phyloP scores from a whole-genome alignment of 2,113 vertebrate genomes.

The Prunella fulvescens region DNA sequence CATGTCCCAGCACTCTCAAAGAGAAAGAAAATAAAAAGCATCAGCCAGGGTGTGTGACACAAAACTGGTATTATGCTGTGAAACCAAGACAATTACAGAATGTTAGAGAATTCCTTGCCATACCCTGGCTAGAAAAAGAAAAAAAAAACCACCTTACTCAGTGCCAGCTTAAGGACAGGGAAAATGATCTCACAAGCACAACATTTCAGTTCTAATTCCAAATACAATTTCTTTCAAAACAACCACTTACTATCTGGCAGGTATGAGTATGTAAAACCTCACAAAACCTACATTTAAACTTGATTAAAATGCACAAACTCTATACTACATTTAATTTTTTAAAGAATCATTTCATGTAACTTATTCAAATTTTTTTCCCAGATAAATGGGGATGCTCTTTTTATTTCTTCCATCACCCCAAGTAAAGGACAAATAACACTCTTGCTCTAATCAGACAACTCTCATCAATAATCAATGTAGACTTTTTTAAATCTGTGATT shows the following conservation, averaged over 20 bases:
- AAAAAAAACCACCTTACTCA: background rate
- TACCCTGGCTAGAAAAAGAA: background rate
- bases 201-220: background rate
- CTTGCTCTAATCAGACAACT: background rate
- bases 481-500: background rate
- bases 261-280: background rate
- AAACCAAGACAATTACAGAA: conserved; percentile 23
- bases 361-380: background rate
- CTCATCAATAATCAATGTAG: background rate
- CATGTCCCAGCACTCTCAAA: background rate
- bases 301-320: background rate
- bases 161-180: background rate
- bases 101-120: background rate
- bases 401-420: background rate
- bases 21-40: background rate
- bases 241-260: background rate
- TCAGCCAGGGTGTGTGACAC: background rate
- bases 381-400: background rate
- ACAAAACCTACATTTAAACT: background rate
- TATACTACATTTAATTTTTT: background rate
- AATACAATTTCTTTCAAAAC: background rate
- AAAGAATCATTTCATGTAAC: background rate
- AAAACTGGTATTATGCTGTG: background rate
- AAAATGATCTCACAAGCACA: background rate
- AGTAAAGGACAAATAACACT: background rate